Base-by-base conservation (phyloP, 2,888 invertebrate genomes). In the Hyppa rectilinea region DNA sequence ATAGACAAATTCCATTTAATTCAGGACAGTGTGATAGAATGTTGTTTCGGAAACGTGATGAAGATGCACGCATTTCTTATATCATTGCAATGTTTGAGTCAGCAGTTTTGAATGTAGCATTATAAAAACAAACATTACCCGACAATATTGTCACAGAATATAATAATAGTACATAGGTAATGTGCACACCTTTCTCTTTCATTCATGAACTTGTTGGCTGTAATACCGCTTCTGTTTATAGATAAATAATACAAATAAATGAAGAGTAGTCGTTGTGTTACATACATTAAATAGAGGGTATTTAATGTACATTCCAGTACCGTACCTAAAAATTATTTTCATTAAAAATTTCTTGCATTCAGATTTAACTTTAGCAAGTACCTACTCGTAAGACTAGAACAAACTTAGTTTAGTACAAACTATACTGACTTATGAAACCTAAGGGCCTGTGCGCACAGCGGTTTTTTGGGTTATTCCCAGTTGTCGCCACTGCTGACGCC, bases 91-190 rank as follows among this genome's bases (percentile, higher is more conserved):
- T 26, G 1, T 29, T 45, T 52, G 14, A 53, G 7, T 63, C 40
- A 55, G 53, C 81, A 49, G n/a, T 75, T 80, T 62, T 75, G 49
- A 75, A 75, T 76, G 68, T 68, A 36, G 53, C 40, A 58, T 58
- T 59, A 53, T 36, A 75, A 62, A 79, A 67, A 67, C 68, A 80
- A 74, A 75, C 38, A 74, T n/a, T 47, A 64, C 49, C 45, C 36
- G 29, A 43, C 43, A 64, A 23, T 38, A n/a, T n/a, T n/a, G n/a
- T n/a, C n/a, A n/a, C n/a, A n/a, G n/a, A n/a, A n/a, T n/a, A n/a
- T n/a, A n/a, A n/a, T n/a, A n/a, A n/a, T n/a, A n/a, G n/a, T n/a
- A n/a, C n/a, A n/a, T n/a, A n/a, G n/a, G n/a, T n/a, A 17, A 47
- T 43, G 29, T 50, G 53, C 60, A 34, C 1, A 69, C 12, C 26